phyloP scores from a whole-genome alignment of 2,888 invertebrate genomes.

The Phaonia tiefii region DNA sequence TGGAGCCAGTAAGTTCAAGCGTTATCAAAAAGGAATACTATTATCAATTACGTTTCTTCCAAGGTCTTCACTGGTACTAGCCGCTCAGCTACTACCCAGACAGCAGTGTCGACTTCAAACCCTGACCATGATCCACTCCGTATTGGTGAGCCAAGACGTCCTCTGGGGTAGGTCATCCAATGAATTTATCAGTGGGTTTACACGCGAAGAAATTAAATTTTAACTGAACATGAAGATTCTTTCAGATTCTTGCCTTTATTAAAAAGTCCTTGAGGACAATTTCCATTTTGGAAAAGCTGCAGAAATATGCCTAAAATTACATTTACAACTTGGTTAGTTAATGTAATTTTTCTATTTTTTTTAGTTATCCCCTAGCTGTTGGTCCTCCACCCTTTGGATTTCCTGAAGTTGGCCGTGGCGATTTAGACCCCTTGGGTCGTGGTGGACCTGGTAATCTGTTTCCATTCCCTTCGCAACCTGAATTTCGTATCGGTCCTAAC shows the following conservation, averaged over 20 bases:
- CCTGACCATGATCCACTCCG: slow-evolving; percentile 72
- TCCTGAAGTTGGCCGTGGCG: slow-evolving; percentile 85
- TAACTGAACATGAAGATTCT: no score
- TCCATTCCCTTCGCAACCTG: slow-evolving; percentile 70
- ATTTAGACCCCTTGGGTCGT: slow-evolving; percentile 88
- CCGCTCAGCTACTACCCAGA: slow-evolving; percentile 77
- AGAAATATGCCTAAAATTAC: not conserved
- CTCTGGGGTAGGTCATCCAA: slow-evolving; percentile 52
- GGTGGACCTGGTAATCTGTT: slow-evolving; percentile 78
- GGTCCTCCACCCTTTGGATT: slow-evolving; percentile 76
- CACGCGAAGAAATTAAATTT: no score
- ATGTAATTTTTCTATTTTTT: slow-evolving; percentile 41
- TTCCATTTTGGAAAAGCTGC: slow-evolving; percentile 4
- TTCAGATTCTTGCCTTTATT: no score
- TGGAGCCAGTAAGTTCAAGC: slow-evolving; percentile 82
- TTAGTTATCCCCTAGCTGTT: slow-evolving; percentile 56
- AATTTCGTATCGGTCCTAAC: slow-evolving; percentile 55
- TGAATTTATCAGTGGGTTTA: no score
- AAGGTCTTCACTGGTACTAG: slow-evolving; percentile 77
- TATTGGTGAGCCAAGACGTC: slow-evolving; percentile 73
- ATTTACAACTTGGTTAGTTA: not conserved
- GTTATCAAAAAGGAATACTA: no score
- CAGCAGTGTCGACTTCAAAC: slow-evolving; percentile 56
- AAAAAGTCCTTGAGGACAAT: no score
- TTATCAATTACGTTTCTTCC: not conserved